Evolutionary conservation across 2,797 vertebrate genomes (phyloP).

Genomic region (Chromis chromis): DNA sequence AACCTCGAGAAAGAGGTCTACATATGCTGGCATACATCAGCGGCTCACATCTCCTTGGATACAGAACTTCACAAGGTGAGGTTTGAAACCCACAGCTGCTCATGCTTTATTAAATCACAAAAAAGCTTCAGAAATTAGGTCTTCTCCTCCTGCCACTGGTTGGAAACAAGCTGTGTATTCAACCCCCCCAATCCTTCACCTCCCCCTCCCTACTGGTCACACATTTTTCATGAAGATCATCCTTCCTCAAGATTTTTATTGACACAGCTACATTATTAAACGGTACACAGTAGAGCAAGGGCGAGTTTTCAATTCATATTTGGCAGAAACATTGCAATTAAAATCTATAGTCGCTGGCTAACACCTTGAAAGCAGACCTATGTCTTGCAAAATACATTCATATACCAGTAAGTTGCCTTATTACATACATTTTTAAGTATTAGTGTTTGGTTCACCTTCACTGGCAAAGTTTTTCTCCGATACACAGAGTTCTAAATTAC

Average conservation of each 20-base stretch:
- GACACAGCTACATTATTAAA: slow-evolving; percentile 33
- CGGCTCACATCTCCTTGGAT: slow-evolving; percentile 24
- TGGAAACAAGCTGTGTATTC: slow-evolving; percentile 19
- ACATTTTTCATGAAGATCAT: slow-evolving; percentile 21
- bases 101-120: slow-evolving; percentile 43
- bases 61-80: slow-evolving; percentile 43
- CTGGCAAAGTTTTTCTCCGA: neutral
- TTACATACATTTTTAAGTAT: neutral
- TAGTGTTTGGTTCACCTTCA: neutral
- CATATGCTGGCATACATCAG: slow-evolving; percentile 21
- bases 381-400: neutral
- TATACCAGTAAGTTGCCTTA: neutral
- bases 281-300: slow-evolving; percentile 3
- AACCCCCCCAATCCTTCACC: neutral
- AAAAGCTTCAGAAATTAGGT: slow-evolving; percentile 24
- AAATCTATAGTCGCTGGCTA: neutral
- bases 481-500: neutral
- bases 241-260: slow-evolving; percentile 18
- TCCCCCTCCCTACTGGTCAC: neutral
- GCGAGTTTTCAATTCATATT: slow-evolving; percentile 2
- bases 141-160: slow-evolving; percentile 7
- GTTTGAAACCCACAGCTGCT: slow-evolving; percentile 18
- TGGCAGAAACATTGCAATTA: neutral
- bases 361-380: neutral
- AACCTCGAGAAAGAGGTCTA: slow-evolving; percentile 1